These are phyloP conservation scores for Drosophila persimilis DNA, from an alignment of 1,140 invertebrate species.

Conservation along the genomic window DNA sequence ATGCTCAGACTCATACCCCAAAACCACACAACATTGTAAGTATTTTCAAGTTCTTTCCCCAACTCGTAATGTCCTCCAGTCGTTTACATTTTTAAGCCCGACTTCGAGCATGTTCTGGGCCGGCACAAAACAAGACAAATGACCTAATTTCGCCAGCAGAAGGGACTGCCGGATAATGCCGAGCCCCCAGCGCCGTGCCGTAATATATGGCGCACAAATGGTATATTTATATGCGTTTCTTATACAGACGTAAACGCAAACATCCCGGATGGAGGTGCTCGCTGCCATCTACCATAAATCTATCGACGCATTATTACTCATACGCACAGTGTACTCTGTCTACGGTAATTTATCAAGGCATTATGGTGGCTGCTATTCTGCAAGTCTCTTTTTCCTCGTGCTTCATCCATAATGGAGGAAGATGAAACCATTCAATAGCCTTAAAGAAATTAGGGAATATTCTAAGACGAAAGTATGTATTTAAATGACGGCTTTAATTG, in stretches of 20 bases:
- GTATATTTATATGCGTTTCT: conserved; percentile 76
- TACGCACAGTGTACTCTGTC: conserved; percentile 59
- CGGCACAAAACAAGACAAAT: conserved; percentile 69
- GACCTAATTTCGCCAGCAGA: conserved; percentile 69
- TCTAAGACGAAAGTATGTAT: too few species aligned
- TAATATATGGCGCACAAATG: conserved; percentile 71
- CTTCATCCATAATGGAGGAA: conserved; percentile 1
- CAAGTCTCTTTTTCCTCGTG: background rate
- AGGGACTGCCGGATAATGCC: conserved; percentile 36
- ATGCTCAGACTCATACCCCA: conserved; percentile 17
- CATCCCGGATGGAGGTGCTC: conserved; percentile 25
- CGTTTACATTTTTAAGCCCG: conserved; percentile 50
- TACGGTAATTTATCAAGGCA: conserved; percentile 63
- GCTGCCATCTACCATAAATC: conserved; percentile 63
- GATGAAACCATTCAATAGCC: conserved; percentile 23
- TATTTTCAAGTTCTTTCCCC: conserved; percentile 24
- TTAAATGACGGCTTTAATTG: background rate
- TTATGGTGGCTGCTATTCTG: conserved; percentile 49
- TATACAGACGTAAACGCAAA: conserved; percentile 67
- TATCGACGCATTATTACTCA: conserved; percentile 74
- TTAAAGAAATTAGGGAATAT: too few species aligned
- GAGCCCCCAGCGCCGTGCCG: conserved; percentile 28
- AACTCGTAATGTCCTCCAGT: conserved; percentile 23
- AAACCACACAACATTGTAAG: conserved; percentile 36
- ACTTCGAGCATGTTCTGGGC: conserved; percentile 21